Conservation (phyloP, 2,113 vertebrate genomes). For the Myrmecobius fasciatus region DNA sequence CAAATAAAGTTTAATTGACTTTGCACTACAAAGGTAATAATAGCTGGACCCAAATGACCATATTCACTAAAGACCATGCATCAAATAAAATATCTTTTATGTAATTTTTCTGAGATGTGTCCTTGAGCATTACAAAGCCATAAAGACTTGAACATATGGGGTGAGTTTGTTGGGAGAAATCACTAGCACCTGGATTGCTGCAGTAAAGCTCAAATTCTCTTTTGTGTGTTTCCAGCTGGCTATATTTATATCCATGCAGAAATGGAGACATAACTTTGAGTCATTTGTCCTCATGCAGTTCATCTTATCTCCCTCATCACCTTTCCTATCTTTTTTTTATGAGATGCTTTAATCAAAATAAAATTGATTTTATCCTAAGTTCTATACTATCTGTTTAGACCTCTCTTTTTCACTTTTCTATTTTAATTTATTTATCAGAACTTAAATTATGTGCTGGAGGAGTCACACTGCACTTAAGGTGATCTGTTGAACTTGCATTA, state of each 20-base stretch:
- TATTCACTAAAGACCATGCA: conserved; percentile 22
- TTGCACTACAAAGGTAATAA: conserved; percentile 31
- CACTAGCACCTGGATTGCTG: conserved; percentile 62
- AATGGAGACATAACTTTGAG: conserved; percentile 38
- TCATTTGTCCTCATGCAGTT: neutral
- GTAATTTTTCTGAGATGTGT: conserved; percentile 45
- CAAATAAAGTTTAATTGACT: conserved; percentile 28
- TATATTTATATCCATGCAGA: conserved; percentile 31
- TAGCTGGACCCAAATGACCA: conserved; percentile 12
- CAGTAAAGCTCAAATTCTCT: conserved; percentile 50
- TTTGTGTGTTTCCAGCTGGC: conserved; percentile 54
- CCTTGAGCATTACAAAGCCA: conserved; percentile 45
- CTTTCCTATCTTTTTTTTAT: neutral
- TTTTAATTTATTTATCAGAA: conserved; percentile 53
- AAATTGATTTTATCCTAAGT: conserved; percentile 38
- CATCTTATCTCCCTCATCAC: conserved; percentile 1
- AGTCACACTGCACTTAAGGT: neutral
- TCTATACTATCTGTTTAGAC: neutral
- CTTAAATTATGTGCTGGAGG: neutral
- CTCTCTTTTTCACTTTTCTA: conserved; percentile 50
- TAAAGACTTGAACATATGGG: conserved; percentile 56
- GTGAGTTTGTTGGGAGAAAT: conserved; percentile 68
- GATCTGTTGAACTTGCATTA: conserved; percentile 27
- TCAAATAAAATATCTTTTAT: conserved; percentile 15
- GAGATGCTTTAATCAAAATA: conserved; percentile 43